Evolutionary conservation across 64 coral and sea anemone genomes (phyloP), one percentile per base, ranked within the genome.

Genomic region (Orbicella faveolata): DNA sequence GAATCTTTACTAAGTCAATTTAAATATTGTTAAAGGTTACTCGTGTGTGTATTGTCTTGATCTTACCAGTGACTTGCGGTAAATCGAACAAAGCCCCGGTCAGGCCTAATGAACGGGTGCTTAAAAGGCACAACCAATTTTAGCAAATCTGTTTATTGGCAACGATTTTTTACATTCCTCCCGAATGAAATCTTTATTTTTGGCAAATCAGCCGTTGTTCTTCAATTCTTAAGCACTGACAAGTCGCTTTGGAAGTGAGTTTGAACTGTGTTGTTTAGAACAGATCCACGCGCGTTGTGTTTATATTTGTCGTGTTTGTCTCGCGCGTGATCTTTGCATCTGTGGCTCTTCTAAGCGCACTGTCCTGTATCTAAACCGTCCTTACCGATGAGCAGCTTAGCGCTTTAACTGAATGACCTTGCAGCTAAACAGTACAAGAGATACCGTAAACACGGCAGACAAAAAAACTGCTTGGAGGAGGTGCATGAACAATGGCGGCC

Each of bases 1-100:
- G 18, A 35, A 20, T 20, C 21, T 19, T 62, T 66, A 2, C n/a
- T 23, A 41, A 83, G 63, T 17, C 36, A 83, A 66, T 83, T 83
- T 83, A 41, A 85, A 72, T 85, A 72, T 26, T 85, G 65, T 53
- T 85, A 70, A 85, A 85, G 68, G 23, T 85, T 85, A 85, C 21
- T 72, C 64, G 68, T 70, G 19, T 72, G 65, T 85, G 65, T 72
- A 61, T 13, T 16, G 63, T 30, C 64, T 70, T 18, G 36, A 66
- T 30, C 19, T 36, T 51, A 21, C 66, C 20, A 7, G 39, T 39
- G 15, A 14, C 5, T 67, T 39, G 34, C 34, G n/a, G 10, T 69
- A n/a, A n/a, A 44, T 17, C 20, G 63, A 69, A 84, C 81, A 84
- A 84, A 84, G 81, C 36, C 35, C 2, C 9, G 18, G 61, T 68